Percentiles rank a stretch among this genome's conserved stretches.
Conservation (phyloP, 2,797 vertebrate genomes). For the Acipenser ruthenus region DNA sequence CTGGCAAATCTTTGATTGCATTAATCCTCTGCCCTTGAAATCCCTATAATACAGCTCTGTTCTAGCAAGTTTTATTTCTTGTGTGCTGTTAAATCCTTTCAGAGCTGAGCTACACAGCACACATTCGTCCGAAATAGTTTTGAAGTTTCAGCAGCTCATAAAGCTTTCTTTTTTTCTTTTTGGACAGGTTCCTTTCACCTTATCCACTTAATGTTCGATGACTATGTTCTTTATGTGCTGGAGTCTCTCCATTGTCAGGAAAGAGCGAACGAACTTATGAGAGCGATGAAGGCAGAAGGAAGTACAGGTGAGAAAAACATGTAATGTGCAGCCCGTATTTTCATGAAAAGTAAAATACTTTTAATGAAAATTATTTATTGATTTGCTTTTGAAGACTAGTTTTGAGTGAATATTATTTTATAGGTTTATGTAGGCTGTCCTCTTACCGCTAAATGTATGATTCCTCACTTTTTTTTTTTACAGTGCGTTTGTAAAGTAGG, state of each 20-base stretch:
- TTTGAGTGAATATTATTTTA: no score
- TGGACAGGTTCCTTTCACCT: conserved; percentile 90
- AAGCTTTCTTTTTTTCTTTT: conserved; percentile 6
- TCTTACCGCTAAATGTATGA: no score
- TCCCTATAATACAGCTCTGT: not conserved
- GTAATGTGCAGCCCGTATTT: no score
- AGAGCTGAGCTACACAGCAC: conserved; percentile 45
- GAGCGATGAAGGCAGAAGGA: conserved; percentile 88
- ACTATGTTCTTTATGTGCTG: conserved; percentile 93
- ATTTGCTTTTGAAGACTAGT: no score
- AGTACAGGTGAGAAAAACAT: conserved; percentile 66
- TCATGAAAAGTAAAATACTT: no score
- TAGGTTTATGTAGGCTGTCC: no score
- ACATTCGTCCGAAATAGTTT: conserved; percentile 45
- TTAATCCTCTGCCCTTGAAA: not conserved
- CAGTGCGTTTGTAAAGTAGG: no score
- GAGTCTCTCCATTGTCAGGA: conserved; percentile 97
- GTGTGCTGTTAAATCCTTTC: conserved; percentile 27
- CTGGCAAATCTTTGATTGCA: not conserved
- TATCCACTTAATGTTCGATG: conserved; percentile 97
- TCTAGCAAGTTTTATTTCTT: not conserved
- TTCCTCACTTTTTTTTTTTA: no score
- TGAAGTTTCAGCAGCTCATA: conserved; percentile 17
- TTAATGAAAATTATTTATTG: no score
- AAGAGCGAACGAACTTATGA: conserved; percentile 90